Evolutionary conservation across 2,113 vertebrate species (phyloP).

Genomic region (zebrafish (Danio rerio)): DNA sequence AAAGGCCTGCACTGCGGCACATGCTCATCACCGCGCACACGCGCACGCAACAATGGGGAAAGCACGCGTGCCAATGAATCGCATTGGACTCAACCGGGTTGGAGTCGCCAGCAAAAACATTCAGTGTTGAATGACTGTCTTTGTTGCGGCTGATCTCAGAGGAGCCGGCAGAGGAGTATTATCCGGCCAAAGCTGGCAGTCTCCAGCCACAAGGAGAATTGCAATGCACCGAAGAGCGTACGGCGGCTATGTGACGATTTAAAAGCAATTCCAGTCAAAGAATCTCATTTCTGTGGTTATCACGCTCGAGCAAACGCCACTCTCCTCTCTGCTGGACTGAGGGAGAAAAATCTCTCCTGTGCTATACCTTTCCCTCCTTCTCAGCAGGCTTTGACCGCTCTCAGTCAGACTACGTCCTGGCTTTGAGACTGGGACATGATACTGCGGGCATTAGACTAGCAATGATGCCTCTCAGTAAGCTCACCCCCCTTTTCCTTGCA

Average conservation of each 20-base stretch:
- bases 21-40: constrained; percentile 21
- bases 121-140: constrained; percentile 44
- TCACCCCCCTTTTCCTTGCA: constrained; percentile 64
- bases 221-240: constrained; percentile 21
- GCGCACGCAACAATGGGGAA: constrained; percentile 15
- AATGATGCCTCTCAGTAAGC: constrained; percentile 54
- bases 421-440: constrained; percentile 26
- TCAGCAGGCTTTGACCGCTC: constrained; percentile 37
- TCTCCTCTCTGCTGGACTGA: constrained; percentile 30
- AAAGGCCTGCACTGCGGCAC: constrained; percentile 53
- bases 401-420: constrained; percentile 2
- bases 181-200: constrained; percentile 28
- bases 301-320: constrained; percentile 33
- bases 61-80: constrained; percentile 19
- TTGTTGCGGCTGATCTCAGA: constrained; percentile 39
- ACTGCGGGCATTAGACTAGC: constrained; percentile 35
- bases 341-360: not conserved
- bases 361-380: constrained; percentile 12
- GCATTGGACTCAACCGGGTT: constrained; percentile 15
- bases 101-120: constrained; percentile 45
- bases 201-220: constrained; percentile 28
- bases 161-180: constrained; percentile 43
- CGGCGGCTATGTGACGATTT: constrained; percentile 15
- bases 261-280: constrained; percentile 46
- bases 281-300: constrained; percentile 47